Conservation (phyloP, 2,797 vertebrate genomes). For the Coranthus polyacanthus region DNA sequence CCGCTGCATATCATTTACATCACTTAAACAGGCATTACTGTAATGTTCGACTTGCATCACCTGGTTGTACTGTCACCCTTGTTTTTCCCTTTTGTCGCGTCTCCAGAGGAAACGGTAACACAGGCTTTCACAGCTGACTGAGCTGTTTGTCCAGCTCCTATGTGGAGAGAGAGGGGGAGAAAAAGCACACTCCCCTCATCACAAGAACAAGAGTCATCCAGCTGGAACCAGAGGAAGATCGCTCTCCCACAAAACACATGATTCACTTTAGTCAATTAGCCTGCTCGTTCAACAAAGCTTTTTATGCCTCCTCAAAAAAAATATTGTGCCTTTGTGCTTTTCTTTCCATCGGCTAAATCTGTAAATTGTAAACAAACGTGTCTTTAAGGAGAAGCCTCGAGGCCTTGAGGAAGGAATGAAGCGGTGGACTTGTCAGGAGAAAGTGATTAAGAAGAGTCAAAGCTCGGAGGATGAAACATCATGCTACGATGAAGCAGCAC, state of each 20-base stretch:
- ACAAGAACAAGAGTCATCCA: conserved; percentile 64
- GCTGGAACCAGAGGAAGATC: conserved; percentile 67
- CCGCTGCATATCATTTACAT: conserved; percentile 51
- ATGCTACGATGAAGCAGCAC: conserved; percentile 38
- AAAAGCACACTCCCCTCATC: conserved; percentile 50
- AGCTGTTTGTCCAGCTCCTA: conserved; percentile 60
- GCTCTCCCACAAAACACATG: conserved; percentile 69
- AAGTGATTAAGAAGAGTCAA: conserved; percentile 13
- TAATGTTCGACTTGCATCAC: conserved; percentile 55
- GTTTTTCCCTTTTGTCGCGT: conserved; percentile 35
- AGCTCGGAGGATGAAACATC: conserved; percentile 19
- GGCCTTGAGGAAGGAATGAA: conserved; percentile 24
- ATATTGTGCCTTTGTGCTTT: conserved; percentile 50
- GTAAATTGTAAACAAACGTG: conserved; percentile 67
- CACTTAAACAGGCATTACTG: conserved; percentile 38
- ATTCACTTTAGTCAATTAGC: conserved; percentile 78
- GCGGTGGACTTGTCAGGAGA: conserved; percentile 27
- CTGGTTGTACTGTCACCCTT: conserved; percentile 39
- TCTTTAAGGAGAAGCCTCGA: conserved; percentile 40
- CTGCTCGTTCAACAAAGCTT: conserved; percentile 59
- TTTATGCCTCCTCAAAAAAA: conserved; percentile 54
- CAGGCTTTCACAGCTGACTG: conserved; percentile 74
- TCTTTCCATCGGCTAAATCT: conserved; percentile 58
- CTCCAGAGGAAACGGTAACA: conserved; percentile 66
- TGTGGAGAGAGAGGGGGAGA: conserved; percentile 33